Conservation (phyloP, 2,797 vertebrate species). For the Sparidentex hasta region DNA sequence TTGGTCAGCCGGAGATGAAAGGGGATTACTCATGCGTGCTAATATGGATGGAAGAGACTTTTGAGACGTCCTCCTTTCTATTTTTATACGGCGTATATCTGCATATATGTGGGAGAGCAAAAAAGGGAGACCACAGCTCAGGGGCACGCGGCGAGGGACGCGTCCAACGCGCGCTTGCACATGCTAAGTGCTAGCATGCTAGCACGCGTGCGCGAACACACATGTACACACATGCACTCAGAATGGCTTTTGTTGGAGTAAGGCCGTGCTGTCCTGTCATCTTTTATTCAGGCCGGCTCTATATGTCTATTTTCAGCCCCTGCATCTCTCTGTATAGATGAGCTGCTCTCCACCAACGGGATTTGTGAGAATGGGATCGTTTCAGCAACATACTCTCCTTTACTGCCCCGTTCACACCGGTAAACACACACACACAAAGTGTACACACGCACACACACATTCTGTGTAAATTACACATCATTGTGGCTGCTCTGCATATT, state of each 20-base stretch:
- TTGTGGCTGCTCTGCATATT: slow-evolving; percentile 68
- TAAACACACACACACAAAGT: slow-evolving; percentile 18
- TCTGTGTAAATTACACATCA: slow-evolving; percentile 61
- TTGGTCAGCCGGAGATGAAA: slow-evolving; percentile 67
- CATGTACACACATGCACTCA: slow-evolving; percentile 35
- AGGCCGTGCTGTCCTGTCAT: slow-evolving; percentile 55
- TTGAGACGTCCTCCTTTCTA: slow-evolving; percentile 44
- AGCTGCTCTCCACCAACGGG: slow-evolving; percentile 61
- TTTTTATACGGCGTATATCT: slow-evolving; percentile 51
- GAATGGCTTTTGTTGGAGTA: slow-evolving; percentile 51
- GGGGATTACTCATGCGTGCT: slow-evolving; percentile 61
- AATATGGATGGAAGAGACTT: slow-evolving; percentile 58
- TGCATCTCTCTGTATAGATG: slow-evolving; percentile 58
- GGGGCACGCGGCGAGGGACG: slow-evolving; percentile 26
- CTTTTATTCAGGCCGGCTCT: slow-evolving; percentile 73
- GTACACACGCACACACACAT: slow-evolving; percentile 21
- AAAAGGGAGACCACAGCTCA: slow-evolving; percentile 40
- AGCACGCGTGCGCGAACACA: slow-evolving; percentile 1
- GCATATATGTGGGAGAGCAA: slow-evolving; percentile 18
- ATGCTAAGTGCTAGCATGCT: slow-evolving; percentile 43
- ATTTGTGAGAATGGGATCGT: slow-evolving; percentile 66
- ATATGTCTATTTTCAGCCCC: slow-evolving; percentile 72
- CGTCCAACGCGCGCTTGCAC: slow-evolving; percentile 32
- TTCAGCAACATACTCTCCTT: slow-evolving; percentile 56
- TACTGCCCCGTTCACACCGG: slow-evolving; percentile 32